phyloP scores from a whole-genome alignment of 2,113 vertebrate genomes.

The Heteronetta atricapilla region DNA sequence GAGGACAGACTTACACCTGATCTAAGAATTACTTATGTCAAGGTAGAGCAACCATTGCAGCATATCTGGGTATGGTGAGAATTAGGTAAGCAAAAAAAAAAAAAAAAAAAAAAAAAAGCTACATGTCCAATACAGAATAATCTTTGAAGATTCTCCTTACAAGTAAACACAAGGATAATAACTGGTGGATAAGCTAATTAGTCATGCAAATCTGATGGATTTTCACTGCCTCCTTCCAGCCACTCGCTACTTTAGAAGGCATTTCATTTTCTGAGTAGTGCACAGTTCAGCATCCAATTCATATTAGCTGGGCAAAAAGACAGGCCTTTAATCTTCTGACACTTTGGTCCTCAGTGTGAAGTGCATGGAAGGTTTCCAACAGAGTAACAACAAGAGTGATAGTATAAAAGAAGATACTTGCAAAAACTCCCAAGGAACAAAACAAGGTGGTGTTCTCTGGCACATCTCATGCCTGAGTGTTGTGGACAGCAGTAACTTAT shows the following conservation, averaged over 20 bases:
- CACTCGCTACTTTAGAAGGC: constrained; percentile 39
- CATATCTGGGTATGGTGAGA: background rate
- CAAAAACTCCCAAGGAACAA: constrained; percentile 21
- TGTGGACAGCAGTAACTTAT: constrained; percentile 15
- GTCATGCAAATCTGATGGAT: constrained; percentile 62
- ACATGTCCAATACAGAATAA: background rate
- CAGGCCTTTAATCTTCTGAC: constrained; percentile 56
- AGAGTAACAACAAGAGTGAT: constrained; percentile 35
- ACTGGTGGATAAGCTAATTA: constrained; percentile 57
- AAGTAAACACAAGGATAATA: constrained; percentile 60
- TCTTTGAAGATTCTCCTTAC: constrained; percentile 52
- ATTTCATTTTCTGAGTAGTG: constrained; percentile 19
- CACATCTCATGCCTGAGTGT: background rate
- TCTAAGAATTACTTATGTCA: background rate
- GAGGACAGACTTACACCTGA: background rate
- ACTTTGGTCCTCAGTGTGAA: constrained; percentile 42
- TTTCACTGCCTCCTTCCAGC: constrained; percentile 51
- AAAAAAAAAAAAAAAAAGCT: background rate
- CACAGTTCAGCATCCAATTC: constrained; percentile 32
- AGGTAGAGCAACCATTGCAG: background rate
- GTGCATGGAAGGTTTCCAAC: constrained; percentile 18
- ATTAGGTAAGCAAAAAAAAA: background rate
- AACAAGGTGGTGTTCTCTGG: background rate
- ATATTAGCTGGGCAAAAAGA: constrained; percentile 25
- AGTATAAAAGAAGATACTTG: constrained; percentile 40